Percentiles rank a stretch among this genome's conserved stretches.
Conservation (phyloP, 37 sponge, comb jelly and placozoan species). For the Theonella swinhoei region DNA sequence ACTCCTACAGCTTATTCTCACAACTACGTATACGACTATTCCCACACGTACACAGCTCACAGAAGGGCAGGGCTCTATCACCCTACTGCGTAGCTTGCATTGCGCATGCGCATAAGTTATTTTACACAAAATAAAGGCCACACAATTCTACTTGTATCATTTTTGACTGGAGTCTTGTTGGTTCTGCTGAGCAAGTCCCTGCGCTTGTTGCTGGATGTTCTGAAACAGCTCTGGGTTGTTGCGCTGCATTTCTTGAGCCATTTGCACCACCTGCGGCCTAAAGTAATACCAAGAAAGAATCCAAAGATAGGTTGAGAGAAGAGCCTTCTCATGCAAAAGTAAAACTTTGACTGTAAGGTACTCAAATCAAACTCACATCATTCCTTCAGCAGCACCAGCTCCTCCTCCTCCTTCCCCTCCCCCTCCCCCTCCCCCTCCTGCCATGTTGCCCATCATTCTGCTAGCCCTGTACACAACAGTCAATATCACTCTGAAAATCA, state of each 20-base stretch:
- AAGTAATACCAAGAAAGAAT: background rate
- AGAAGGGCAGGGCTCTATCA: too few species aligned
- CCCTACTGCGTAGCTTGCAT: too few species aligned
- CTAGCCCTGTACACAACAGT: background rate
- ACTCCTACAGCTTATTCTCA: too few species aligned
- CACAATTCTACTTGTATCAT: too few species aligned
- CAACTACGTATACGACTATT: too few species aligned
- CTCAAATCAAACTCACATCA: conserved; percentile 33
- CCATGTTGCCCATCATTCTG: background rate
- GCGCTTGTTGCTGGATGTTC: conserved; percentile 26
- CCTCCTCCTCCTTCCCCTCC: too few species aligned
- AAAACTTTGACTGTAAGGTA: background rate
- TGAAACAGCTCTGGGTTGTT: conserved; percentile 53
- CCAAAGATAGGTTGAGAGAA: background rate
- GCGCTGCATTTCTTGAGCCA: conserved; percentile 46
- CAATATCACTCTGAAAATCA: background rate
- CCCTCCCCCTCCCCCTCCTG: too few species aligned
- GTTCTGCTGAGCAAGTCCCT: background rate
- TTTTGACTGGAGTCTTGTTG: background rate
- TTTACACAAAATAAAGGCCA: too few species aligned
- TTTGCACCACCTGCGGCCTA: conserved; percentile 44
- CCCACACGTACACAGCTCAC: too few species aligned
- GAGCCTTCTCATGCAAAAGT: background rate
- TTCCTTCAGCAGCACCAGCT: background rate
- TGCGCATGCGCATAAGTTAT: too few species aligned